Base-by-base conservation (phyloP, 2,888 invertebrate genomes). In the Nomada flava region DNA sequence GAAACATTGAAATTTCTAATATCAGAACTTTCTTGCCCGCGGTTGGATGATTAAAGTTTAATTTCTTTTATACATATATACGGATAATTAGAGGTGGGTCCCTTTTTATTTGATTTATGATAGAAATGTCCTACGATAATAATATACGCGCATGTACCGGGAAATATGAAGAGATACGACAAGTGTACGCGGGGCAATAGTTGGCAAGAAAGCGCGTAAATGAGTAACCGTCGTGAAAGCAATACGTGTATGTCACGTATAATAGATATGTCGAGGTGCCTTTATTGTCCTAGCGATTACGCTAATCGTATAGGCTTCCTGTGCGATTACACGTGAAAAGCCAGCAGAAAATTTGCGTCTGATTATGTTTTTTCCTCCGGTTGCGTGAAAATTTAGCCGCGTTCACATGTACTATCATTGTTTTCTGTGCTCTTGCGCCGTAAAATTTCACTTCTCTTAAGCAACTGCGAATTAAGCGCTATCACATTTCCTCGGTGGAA, bases 221-320 rank as follows among this genome's bases (percentile, higher is more conserved):
- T 47, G 78, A 53, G 70, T 15, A 60, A 47, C 29, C 64, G 50
- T 44, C 57, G 69, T 20, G 64, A 69, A 69, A 73, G 71, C 60
- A 50, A 78, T 65, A 23, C 23, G 23, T 23, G 23, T 23, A 55
- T 62, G 74, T 65, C 73, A 44, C 59, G 65, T 42, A 78, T 65
- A 55, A 65, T 52, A 74, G 62, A 81, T 78, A 81, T n/a, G 64
- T 13, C 59, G 57, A 59, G 62, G 74, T 78, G 57, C 44, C 42
- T 82, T 70, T 82, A 78, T 74, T 74, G 70, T 67, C 47, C 11
- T 53, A 59, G 55, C 73, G 77, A 81, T 81, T 78, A 74, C 74
- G 74, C 44, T 71, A 74, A 82, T 78, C 74, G 70, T 47, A 55
- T 18, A 15, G 59, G 55, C 29, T 68, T 72, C 60, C 65, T 70